Base-by-base conservation (phyloP, 2,888 invertebrate genomes). In the Chymomyza caudatula region DNA sequence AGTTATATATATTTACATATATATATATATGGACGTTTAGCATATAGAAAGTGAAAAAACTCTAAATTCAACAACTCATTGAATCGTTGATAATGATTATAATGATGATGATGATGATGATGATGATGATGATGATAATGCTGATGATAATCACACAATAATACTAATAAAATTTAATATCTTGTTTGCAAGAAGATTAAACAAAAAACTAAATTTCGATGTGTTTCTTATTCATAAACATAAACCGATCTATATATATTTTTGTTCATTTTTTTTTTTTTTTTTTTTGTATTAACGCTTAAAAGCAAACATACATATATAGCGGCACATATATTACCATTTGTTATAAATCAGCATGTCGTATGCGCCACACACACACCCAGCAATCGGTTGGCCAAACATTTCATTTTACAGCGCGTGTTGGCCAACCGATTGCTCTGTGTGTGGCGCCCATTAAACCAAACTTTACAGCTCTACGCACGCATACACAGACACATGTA, bases 111-210 rank as follows among this genome's bases (percentile, higher is more conserved):
- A 13, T 47, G 47, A 47, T 47, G 17, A 47, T 17, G n/a, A 47
- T 47, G 13, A 57, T 42, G 56, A 63, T 59, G 54, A 53, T 57
- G 53, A 57, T 65, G 51, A 51, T 51, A 47, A 47, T 17, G 19
- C 47, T 47, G 47, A 47, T 47, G 17, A 47, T 17, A 47, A 47
- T 47, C 55, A 56, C 55, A 43, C 17, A 37, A 64, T 63, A 70
- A 74, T 72, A 62, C 60, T 66, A 73, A 72, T 65, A 73, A 58
- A 61, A 65, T 58, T 64, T 70, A 71, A 73, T 76, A 78, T 85
- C 81, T 86, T 86, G 81, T 86, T 83, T 87, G 74, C 79, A 71
- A 83, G 77, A 81, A 77, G 78, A 86, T 86, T 83, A 78, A 88
- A 85, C 79, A 80, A 82, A 65, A 69, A 71, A 69, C 19, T 37